Percentiles rank a stretch among this genome's conserved stretches.
Conservation (phyloP, 1,140 invertebrate species). For the Sarcophaga peregrina region DNA sequence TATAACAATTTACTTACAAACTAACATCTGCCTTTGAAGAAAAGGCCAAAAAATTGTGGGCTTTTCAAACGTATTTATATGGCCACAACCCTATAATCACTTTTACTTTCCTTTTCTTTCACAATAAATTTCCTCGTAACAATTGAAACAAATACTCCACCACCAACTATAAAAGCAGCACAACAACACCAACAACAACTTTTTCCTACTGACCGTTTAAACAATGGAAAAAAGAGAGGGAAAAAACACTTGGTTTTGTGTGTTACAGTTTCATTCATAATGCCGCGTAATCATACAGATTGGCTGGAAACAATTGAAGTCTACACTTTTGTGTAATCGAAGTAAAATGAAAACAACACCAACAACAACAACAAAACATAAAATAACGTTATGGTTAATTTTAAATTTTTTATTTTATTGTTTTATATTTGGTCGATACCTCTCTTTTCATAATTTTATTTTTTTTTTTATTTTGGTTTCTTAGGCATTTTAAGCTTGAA, state of each 20-base stretch:
- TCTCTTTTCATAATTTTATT: not conserved
- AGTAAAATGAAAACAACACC: not conserved
- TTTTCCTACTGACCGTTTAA: constrained; percentile 15
- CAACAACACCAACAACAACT: not conserved
- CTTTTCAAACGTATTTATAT: not conserved
- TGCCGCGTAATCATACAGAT: too few species aligned
- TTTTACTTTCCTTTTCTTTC: constrained; percentile 19
- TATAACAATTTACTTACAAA: not conserved
- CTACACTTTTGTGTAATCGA: not conserved
- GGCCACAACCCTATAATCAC: constrained; percentile 8
- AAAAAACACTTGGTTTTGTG: not conserved
- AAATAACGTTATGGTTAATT: not conserved
- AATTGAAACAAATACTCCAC: not conserved
- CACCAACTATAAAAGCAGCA: not conserved
- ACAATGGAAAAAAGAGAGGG: not conserved
- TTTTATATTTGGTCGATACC: not conserved
- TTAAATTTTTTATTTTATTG: not conserved
- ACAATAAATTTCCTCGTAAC: not conserved
- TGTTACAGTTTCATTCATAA: not conserved
- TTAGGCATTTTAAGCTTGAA: not conserved
- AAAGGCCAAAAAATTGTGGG: not conserved
- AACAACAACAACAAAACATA: too few species aligned
- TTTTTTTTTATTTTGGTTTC: not conserved
- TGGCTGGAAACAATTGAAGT: not conserved
- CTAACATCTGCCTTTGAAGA: not conserved